Evolutionary conservation across 2,113 vertebrate genomes (phyloP).

Genomic region (Picathartes gymnocephalus): DNA sequence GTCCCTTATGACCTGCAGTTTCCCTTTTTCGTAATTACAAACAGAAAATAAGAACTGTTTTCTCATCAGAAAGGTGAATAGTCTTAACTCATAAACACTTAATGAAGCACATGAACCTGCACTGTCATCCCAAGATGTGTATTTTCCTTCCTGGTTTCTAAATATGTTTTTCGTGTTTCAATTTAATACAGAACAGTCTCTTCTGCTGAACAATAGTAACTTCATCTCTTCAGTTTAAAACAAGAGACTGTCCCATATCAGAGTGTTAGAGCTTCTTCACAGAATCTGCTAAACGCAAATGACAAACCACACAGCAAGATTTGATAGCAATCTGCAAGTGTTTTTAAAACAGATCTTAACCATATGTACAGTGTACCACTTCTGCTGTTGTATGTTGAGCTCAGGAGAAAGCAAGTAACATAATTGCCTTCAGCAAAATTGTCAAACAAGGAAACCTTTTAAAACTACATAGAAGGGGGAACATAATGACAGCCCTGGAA

Average conservation of each 20-base stretch:
- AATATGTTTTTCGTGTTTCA: background rate
- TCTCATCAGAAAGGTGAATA: background rate
- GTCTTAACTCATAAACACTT: background rate
- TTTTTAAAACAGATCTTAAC: constrained; percentile 9
- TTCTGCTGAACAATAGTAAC: background rate
- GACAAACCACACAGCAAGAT: background rate
- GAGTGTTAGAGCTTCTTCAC: background rate
- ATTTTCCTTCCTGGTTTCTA: background rate
- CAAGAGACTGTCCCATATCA: background rate
- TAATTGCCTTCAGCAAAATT: constrained; percentile 40
- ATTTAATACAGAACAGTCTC: background rate
- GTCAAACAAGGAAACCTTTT: constrained; percentile 33
- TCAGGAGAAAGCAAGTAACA: constrained; percentile 18
- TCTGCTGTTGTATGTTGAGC: background rate
- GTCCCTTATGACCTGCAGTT: background rate
- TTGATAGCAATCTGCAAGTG: background rate
- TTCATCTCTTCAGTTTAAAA: background rate
- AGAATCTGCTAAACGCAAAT: background rate
- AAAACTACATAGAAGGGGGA: background rate
- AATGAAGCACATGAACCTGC: background rate
- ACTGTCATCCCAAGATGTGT: background rate
- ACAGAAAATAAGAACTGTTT: background rate
- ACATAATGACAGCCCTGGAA: background rate
- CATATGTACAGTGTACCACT: background rate
- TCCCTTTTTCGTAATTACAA: background rate